Conservation (phyloP, 2,113 vertebrate genomes). For the Copsychus sechellarum region DNA sequence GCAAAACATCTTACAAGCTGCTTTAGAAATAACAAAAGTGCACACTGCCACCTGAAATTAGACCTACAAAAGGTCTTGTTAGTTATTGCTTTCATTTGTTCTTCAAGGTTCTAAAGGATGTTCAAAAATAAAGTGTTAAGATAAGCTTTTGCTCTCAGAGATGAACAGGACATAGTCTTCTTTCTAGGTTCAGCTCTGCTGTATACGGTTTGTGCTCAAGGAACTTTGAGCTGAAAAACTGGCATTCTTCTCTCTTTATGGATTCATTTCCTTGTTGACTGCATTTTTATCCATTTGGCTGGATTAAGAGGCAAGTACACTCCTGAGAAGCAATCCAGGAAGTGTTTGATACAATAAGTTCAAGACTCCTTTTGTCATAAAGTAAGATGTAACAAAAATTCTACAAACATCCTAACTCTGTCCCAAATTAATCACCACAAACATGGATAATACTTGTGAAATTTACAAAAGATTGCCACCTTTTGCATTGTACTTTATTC, state of each 20-base stretch:
- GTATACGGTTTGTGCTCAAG: not conserved
- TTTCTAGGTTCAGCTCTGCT: not conserved
- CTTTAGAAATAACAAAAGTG: not conserved
- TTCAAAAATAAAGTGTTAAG: not conserved
- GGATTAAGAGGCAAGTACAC: not conserved
- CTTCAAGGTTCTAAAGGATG: not conserved
- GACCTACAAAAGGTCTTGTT: not conserved
- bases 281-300: not conserved
- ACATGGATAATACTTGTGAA: not conserved
- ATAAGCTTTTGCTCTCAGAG: not conserved
- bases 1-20: not conserved
- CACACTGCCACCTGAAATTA: not conserved
- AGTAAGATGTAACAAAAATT: not conserved
- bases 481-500: not conserved
- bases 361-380: not conserved
- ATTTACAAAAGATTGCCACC: not conserved
- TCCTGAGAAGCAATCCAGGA: not conserved
- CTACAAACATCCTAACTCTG: not conserved
- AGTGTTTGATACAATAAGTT: not conserved
- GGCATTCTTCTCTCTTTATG: not conserved
- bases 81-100: conserved; percentile 5
- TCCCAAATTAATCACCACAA: not conserved
- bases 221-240: not conserved
- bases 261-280: not conserved
- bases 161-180: not conserved